Base-by-base conservation (phyloP, 2,888 invertebrate species). In the Torymus texanus region DNA sequence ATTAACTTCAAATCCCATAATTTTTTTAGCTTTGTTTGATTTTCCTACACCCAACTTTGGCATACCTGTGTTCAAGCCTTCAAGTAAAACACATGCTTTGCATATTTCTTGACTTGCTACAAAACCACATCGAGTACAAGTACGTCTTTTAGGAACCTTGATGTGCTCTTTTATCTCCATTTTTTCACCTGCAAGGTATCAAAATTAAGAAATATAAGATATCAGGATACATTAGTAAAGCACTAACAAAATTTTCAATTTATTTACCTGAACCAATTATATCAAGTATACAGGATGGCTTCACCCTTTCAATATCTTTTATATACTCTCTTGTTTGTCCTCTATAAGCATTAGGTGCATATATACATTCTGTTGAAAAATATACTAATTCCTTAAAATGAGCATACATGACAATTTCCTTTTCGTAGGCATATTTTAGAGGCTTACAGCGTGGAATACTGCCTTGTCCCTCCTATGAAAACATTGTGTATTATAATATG, bases 381-480 rank as follows among this genome's bases (percentile, higher is more conserved):
- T 99, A 99, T 11, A 98, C 95, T 50, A 99, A 91, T 87, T 97
- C 96, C 89, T 97, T 97, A 89, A 97, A 98, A 89, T 99, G 97
- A 0, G 99, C 99, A 91, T 99, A 98, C 97, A 98, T 97, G 0
- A 99, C 99, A 88, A 99, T 99, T 92, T 99, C 99, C 88, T 99
- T 99, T 90, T 99, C 99, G 90, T 98, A 99, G 0, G 97, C 95
- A 89, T 98, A 99, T 89, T 99, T 99, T 59, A 99, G 93, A 0
- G 98, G 98, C 88, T 99, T 99, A 18, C 97, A 97, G 85, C 98
- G 92, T 1, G 97, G 96, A 86, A 98, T 95, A 12, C 95, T 92
- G 82, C 95, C 96, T 87, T 96, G 96, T 85, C 93, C 93, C 83
- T 95, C 94, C 94, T 95, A 87, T 80, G 92, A 91, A 83, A 80